These are phyloP conservation scores for Tridacna gigas DNA, from an alignment of 2,888 invertebrate genomes.

Conservation along the genomic window DNA sequence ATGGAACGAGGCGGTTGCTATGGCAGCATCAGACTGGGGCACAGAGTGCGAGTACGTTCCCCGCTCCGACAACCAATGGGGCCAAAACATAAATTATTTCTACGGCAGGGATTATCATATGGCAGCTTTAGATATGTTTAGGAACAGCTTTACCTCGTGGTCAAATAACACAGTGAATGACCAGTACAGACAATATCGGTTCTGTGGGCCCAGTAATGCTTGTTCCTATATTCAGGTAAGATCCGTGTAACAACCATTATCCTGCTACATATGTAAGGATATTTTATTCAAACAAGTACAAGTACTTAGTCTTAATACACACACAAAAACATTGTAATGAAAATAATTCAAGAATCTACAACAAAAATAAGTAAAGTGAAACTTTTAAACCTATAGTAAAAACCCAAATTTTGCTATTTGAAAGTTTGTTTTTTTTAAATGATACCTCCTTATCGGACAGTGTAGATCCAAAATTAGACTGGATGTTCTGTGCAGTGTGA, in stretches of 20 bases:
- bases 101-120: conserved; percentile 43
- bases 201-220: conserved; percentile 58
- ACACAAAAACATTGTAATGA: too few species aligned
- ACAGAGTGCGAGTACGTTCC: conserved; percentile 63
- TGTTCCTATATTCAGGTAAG: conserved; percentile 67
- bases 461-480: too few species aligned
- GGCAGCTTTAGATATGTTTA: conserved; percentile 45
- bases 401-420: too few species aligned
- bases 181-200: conserved; percentile 51
- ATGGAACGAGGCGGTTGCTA: conserved; percentile 66
- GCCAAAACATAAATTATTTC: conserved; percentile 65
- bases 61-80: conserved; percentile 64
- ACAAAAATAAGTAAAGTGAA: too few species aligned
- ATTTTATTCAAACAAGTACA: neutral
- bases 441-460: too few species aligned
- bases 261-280: too few species aligned
- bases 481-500: too few species aligned
- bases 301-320: neutral
- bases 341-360: too few species aligned
- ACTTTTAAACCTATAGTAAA: too few species aligned
- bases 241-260: neutral
- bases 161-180: conserved; percentile 55
- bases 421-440: too few species aligned
- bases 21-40: conserved; percentile 64
- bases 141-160: conserved; percentile 56